These are phyloP conservation scores for Xyliphius kryptos DNA, from an alignment of 2,113 vertebrate species.

Conservation along the genomic window DNA sequence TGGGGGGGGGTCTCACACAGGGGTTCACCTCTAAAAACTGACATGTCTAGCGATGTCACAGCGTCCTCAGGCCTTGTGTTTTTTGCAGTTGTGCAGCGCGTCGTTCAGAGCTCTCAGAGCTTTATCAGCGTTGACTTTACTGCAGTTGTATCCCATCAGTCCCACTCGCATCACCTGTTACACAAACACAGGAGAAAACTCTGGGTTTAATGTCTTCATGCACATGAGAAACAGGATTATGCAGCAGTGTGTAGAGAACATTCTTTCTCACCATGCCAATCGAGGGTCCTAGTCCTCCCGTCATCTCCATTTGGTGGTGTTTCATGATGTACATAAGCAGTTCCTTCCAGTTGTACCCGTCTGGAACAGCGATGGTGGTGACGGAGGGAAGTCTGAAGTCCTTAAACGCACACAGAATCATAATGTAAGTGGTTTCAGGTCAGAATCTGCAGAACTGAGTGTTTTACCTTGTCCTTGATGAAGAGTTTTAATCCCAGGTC, in stretches of 20 bases:
- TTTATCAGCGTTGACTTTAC: slow-evolving; percentile 69
- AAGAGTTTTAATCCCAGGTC: slow-evolving; percentile 84
- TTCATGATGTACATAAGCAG: slow-evolving; percentile 75
- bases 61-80: slow-evolving; percentile 74
- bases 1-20: too few relatives aligned
- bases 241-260: too few relatives aligned
- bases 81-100: slow-evolving; percentile 72
- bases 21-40: too few relatives aligned
- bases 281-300: slow-evolving; percentile 81
- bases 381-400: slow-evolving; percentile 80
- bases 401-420: slow-evolving; percentile 41
- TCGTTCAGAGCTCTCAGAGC: slow-evolving; percentile 71
- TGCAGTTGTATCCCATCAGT: slow-evolving; percentile 89
- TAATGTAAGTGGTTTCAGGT: not conserved
- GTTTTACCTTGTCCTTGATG: slow-evolving; percentile 76
- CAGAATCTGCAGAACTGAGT: too few relatives aligned
- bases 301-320: slow-evolving; percentile 75
- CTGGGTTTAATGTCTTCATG: too few relatives aligned
- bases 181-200: slow-evolving; percentile 25
- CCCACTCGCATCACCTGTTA: slow-evolving; percentile 87
- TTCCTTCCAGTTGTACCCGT: slow-evolving; percentile 80
- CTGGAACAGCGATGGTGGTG: slow-evolving; percentile 75
- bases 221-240: too few relatives aligned
- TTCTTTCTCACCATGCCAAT: slow-evolving; percentile 71
- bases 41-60: too few relatives aligned